phyloP scores from a whole-genome alignment of 2,797 vertebrate species.

The Oreochromis mossambicus region DNA sequence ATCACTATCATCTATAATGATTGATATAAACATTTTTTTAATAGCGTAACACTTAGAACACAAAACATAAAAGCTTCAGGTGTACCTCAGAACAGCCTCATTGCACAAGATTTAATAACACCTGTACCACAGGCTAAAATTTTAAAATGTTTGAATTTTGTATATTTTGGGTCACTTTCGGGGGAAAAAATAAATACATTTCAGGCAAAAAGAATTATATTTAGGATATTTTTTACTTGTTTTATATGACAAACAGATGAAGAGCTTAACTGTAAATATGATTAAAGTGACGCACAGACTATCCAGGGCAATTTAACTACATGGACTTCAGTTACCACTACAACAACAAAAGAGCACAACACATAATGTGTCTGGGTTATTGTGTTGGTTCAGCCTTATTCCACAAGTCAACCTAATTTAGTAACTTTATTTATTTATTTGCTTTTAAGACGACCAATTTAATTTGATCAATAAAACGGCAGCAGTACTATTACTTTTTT shows the following conservation, averaged over 20 bases:
- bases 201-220: neutral
- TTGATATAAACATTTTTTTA: fast-evolving
- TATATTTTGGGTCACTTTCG: neutral
- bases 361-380: neutral
- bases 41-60: neutral
- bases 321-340: neutral
- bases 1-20: neutral
- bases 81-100: neutral
- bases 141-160: neutral
- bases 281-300: neutral
- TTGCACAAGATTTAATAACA: neutral
- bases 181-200: neutral
- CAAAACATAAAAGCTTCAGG: neutral
- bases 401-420: neutral
- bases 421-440: neutral
- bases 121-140: neutral
- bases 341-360: neutral
- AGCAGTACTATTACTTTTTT: neutral
- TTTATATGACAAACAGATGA: neutral
- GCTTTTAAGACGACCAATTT: neutral
- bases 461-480: neutral
- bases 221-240: neutral
- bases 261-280: neutral
- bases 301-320: neutral
- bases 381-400: neutral